Base-by-base conservation (phyloP, 2,113 vertebrate species). In the Cyphomyrus discorhynchus region DNA sequence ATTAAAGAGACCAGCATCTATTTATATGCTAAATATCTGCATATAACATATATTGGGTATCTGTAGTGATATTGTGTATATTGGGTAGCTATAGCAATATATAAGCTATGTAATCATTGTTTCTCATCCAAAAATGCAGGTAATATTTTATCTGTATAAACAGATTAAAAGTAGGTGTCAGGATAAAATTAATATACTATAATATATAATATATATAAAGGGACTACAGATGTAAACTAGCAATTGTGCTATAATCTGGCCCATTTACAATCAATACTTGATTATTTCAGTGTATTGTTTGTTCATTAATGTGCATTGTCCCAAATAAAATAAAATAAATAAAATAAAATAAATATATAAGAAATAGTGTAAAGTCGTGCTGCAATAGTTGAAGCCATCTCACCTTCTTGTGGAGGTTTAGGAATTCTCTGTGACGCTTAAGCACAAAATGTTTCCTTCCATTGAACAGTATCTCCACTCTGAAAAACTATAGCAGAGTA, bases 321-420 rank as follows among this genome's bases (percentile, higher is more conserved):
- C 35, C 35, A 39, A 39, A 39, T 39, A 39, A 39, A 39, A 39
- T 39, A 39, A 39, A 39, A 39, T 39, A 39, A 39, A 39, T 39
- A 35, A 35, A 1, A 35, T 35, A 35, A 35, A 35, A 35, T 35
- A 35, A 35, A 35, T 35, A 13, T 10, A 19, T 5, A 70, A 70
- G n/a, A 70, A 84, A 46, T n/a, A 47, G 82, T 84, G 39, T 47
- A 84, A 46, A 45, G 39, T 84, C 4, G 19, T n/a, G 8, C 3
- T 11, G 42, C n/a, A 86, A 1, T 17, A 4, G 49, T 15, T 86
- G 45, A 52, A 86, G 27, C 27, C 49, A 86, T 77, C 94, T 88
- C 93, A 98, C 98, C 95, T 94, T 95, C 92, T 97, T 97, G 93
- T 99, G 98, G 39, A 99, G 96, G 0, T 94, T 95, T 89, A 98